phyloP scores from a whole-genome alignment of 2,797 vertebrate genomes.

The Tenualosa thibaudeaui region DNA sequence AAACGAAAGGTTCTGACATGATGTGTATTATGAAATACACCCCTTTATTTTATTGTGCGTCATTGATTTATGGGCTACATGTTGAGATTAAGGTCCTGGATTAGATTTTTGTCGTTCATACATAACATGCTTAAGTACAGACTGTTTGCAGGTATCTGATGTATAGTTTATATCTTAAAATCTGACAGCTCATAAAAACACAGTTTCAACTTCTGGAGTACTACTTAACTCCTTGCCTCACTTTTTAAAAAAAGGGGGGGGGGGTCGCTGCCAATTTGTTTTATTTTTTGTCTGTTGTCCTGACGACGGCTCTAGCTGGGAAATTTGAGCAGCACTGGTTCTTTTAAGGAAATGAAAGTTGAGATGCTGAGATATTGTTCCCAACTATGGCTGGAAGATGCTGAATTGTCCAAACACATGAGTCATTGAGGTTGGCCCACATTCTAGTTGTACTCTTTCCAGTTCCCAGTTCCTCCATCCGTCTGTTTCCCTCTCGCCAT shows the following conservation, averaged over 20 bases:
- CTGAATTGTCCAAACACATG: slow-evolving; percentile 11
- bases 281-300: slow-evolving; percentile 9
- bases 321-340: slow-evolving; percentile 3
- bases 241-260: not conserved
- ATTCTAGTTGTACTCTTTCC: not conserved
- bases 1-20: not conserved
- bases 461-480: not conserved
- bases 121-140: not conserved
- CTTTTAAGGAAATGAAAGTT: slow-evolving; percentile 25
- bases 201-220: not conserved
- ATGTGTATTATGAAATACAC: not conserved
- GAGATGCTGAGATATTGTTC: slow-evolving; percentile 26
- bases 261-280: slow-evolving; percentile 13
- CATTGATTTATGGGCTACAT: not conserved
- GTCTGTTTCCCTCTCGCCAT: slow-evolving; percentile 3
- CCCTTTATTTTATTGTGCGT: not conserved
- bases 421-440: slow-evolving; percentile 4
- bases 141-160: slow-evolving; percentile 4
- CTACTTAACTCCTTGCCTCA: not conserved
- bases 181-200: slow-evolving; percentile 18
- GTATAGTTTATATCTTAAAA: slow-evolving; percentile 11
- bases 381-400: slow-evolving; percentile 21
- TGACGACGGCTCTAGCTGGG: not conserved
- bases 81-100: not conserved
- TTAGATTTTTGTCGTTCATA: not conserved